Evolutionary conservation across 2,113 vertebrate genomes (phyloP).

Genomic region (Nibea coibor): DNA sequence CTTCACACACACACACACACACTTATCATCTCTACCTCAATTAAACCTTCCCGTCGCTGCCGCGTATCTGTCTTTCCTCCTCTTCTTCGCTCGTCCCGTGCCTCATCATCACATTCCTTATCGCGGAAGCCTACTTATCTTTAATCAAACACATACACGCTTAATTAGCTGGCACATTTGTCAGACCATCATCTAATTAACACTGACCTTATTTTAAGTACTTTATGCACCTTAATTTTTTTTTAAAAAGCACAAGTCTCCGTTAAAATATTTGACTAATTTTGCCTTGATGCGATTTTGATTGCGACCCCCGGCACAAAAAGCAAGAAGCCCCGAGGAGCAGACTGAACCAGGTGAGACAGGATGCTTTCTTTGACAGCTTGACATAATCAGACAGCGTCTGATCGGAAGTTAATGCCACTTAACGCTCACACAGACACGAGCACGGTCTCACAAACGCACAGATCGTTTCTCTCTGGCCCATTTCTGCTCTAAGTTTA

Average conservation of each 20-base stretch:
- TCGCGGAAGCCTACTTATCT: slow-evolving; percentile 75
- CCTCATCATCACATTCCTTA: slow-evolving; percentile 78
- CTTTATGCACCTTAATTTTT: slow-evolving; percentile 71
- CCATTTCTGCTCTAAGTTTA: slow-evolving; percentile 82
- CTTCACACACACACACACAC: slow-evolving; percentile 21
- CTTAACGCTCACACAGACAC: slow-evolving; percentile 34
- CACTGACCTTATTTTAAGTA: slow-evolving; percentile 77
- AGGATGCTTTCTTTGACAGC: slow-evolving; percentile 17
- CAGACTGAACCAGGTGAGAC: slow-evolving; percentile 1
- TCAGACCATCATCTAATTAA: slow-evolving; percentile 82
- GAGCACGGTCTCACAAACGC: slow-evolving; percentile 17
- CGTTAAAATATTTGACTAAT: slow-evolving; percentile 65
- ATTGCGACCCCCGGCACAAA: not conserved
- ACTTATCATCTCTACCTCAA: slow-evolving; percentile 66
- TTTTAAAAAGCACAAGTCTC: slow-evolving; percentile 60
- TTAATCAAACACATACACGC: slow-evolving; percentile 80
- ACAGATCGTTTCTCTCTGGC: slow-evolving; percentile 69
- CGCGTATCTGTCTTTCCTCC: not conserved
- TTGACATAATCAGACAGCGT: slow-evolving; percentile 44
- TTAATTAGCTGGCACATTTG: slow-evolving; percentile 81
- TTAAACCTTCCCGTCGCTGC: slow-evolving; percentile 52
- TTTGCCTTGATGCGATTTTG: slow-evolving; percentile 41
- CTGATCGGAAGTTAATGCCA: slow-evolving; percentile 41
- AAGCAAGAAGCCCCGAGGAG: not conserved
- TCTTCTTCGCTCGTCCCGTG: slow-evolving; percentile 18